These are phyloP conservation scores for Neuroscelio doddi DNA, from an alignment of 2,888 invertebrate species.

Conservation along the genomic window DNA sequence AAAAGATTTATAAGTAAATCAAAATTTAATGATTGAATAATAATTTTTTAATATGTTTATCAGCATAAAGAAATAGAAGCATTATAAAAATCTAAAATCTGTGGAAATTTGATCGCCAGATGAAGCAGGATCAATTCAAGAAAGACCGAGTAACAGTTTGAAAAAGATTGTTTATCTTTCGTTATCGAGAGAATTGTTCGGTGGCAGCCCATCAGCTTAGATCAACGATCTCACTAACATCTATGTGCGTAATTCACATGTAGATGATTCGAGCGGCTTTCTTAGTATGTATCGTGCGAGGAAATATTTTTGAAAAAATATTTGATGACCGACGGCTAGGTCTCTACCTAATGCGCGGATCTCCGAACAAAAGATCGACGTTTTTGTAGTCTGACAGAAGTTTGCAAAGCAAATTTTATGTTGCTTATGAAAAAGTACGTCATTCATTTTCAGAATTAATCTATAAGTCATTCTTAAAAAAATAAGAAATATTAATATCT, in stretches of 20 bases:
- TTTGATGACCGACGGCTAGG: slow-evolving; percentile 5
- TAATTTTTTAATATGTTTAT: no score
- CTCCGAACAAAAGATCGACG: slow-evolving; percentile 4
- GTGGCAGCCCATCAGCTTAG: slow-evolving; percentile 39
- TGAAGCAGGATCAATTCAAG: slow-evolving; percentile 9
- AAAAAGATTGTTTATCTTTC: slow-evolving; percentile 42
- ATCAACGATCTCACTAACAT: slow-evolving; percentile 20
- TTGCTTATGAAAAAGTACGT: no score
- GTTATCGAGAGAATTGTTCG: slow-evolving; percentile 19
- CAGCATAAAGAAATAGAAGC: no score
- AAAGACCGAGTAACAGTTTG: slow-evolving; percentile 20
- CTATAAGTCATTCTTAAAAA: no score
- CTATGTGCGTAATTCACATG: slow-evolving; percentile 5
- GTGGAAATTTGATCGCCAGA: slow-evolving; percentile 13
- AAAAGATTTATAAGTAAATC: no score
- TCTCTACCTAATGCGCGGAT: slow-evolving; percentile 9
- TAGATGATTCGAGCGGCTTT: neutral
- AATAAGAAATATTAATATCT: no score
- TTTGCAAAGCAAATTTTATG: slow-evolving; percentile 14
- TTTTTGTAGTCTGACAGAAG: slow-evolving; percentile 3
- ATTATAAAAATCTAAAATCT: slow-evolving; percentile 2
- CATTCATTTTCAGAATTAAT: no score
- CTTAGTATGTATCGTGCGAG: neutral
- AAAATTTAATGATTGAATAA: no score
- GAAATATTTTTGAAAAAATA: slow-evolving; percentile 14